Percentiles rank a stretch among this genome's conserved stretches.
Conservation (phyloP, 2,888 invertebrate genomes). For the Cataglyphis livida region DNA sequence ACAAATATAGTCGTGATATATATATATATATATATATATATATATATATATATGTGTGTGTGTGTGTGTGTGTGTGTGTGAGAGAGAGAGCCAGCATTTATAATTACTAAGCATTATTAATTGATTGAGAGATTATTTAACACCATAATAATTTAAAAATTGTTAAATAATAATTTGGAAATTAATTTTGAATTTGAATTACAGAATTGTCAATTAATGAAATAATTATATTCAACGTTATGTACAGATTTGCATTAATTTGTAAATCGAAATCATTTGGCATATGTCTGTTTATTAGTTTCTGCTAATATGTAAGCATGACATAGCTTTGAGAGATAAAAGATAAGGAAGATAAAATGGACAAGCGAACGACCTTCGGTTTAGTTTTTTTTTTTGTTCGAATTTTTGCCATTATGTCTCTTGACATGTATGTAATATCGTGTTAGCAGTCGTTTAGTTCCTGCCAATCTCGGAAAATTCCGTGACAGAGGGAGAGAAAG, state of each 20-base stretch:
- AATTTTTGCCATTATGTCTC: constrained; percentile 3
- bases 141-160: not conserved
- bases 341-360: not conserved
- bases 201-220: not conserved
- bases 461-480: not conserved
- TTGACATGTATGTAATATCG: not conserved
- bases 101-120: not conserved
- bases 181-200: too few species aligned
- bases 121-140: not conserved
- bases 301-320: not conserved
- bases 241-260: not conserved
- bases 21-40: too few species aligned
- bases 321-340: not conserved
- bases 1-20: not conserved
- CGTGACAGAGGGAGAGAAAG: not conserved
- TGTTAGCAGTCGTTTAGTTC: not conserved
- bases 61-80: too few species aligned
- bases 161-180: too few species aligned
- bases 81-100: not conserved
- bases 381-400: constrained; percentile 20
- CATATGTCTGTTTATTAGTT: not conserved
- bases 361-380: not conserved
- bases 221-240: constrained; percentile 4
- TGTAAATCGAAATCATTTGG: not conserved
- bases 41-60: too few species aligned